Conservation (phyloP, 2,797 vertebrate species). For the Chaetophractus vellerosus region DNA sequence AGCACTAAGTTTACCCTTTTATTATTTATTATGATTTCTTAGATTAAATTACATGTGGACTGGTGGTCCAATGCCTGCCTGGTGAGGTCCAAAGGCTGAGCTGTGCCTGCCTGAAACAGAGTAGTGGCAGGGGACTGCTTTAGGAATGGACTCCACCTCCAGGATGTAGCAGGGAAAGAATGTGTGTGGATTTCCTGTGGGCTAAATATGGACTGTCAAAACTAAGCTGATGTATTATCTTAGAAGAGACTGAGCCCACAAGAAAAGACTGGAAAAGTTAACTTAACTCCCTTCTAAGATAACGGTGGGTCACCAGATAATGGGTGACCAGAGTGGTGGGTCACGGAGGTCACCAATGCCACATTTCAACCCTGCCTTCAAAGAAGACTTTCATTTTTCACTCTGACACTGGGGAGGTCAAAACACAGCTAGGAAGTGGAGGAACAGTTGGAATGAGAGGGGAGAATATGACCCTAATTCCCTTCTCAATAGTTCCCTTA, state of each 20-base stretch:
- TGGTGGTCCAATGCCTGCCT: not conserved
- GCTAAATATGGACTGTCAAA: not conserved
- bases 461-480: not conserved
- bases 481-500: not conserved
- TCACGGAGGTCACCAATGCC: not conserved
- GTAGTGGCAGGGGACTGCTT: not conserved
- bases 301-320: fast-evolving
- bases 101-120: too few species aligned
- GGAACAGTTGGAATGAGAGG: not conserved
- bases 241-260: not conserved
- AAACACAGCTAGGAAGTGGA: not conserved
- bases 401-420: not conserved
- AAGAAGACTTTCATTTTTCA: not conserved
- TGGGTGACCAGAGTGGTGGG: too few species aligned
- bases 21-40: not conserved
- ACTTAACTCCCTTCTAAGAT: too few species aligned
- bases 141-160: not conserved
- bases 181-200: not conserved
- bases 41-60: not conserved
- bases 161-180: not conserved
- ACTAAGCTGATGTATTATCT: not conserved
- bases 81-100: not conserved
- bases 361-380: not conserved
- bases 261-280: not conserved
- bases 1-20: not conserved